phyloP scores from a whole-genome alignment of 2,888 invertebrate genomes.

The Dryomyza anilis region DNA sequence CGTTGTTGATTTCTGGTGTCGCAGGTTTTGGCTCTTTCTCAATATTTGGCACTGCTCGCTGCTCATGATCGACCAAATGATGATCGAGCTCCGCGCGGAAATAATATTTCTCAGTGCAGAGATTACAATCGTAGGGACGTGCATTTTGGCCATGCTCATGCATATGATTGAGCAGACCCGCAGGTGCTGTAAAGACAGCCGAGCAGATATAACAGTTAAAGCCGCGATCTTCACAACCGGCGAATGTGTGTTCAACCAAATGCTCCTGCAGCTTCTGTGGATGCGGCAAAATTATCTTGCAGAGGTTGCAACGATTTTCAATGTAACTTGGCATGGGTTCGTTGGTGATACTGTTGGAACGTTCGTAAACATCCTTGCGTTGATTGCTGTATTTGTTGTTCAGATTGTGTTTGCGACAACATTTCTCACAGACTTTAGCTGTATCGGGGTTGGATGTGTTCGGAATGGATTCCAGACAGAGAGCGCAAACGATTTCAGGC shows the following conservation, averaged over 20 bases:
- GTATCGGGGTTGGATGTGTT: conserved; percentile 55
- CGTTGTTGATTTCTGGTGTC: conserved; percentile 1
- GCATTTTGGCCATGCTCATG: conserved; percentile 82
- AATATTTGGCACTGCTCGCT: conserved; percentile 32
- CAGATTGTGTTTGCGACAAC: conserved; percentile 67
- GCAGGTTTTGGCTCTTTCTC: neutral
- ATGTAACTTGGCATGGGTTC: conserved; percentile 44
- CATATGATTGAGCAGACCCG: conserved; percentile 82
- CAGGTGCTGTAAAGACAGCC: conserved; percentile 82
- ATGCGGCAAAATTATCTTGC: conserved; percentile 77
- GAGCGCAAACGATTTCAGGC: conserved; percentile 64
- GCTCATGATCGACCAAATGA: conserved; percentile 71
- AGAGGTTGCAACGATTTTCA: conserved; percentile 72
- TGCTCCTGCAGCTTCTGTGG: conserved; percentile 85
- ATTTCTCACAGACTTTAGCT: conserved; percentile 71
- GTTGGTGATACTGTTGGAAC: conserved; percentile 45
- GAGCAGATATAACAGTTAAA: conserved; percentile 90
- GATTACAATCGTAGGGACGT: conserved; percentile 83
- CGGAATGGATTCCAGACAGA: conserved; percentile 64
- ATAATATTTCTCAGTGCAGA: conserved; percentile 85
- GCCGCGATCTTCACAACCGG: conserved; percentile 75
- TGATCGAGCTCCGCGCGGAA: conserved; percentile 91
- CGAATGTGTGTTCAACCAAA: conserved; percentile 90
- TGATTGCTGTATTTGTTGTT: conserved; percentile 45
- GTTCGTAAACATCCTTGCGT: conserved; percentile 33